A percentile compares a stretch with the other conserved stretches of the same genome.
Conservation (phyloP, 2,888 invertebrate species). For the Leptopilina drosophilae region DNA sequence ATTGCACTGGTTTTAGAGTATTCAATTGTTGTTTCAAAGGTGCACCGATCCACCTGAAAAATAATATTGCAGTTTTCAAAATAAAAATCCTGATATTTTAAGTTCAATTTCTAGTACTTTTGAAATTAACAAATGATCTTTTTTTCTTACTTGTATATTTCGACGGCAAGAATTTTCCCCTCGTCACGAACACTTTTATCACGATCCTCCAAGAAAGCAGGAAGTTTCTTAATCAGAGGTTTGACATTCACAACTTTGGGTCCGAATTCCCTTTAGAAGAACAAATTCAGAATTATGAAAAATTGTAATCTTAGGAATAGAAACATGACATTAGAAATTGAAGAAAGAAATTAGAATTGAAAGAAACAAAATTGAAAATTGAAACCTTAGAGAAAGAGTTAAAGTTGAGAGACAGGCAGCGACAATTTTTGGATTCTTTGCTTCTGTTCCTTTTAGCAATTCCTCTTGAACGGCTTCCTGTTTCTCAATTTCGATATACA, state of each 20-base stretch:
- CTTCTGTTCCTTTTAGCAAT: conserved; percentile 94
- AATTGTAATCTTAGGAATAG: too few species aligned
- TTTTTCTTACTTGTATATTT: conserved; percentile 86
- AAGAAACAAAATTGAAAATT: too few species aligned
- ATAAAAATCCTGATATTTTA: neutral
- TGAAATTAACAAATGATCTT: conserved; percentile 47
- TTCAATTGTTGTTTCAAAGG: conserved; percentile 91
- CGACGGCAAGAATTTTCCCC: conserved; percentile 92
- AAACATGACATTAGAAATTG: neutral
- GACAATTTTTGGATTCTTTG: conserved; percentile 97
- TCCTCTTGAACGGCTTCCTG: conserved; percentile 94
- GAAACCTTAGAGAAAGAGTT: conserved; percentile 84
- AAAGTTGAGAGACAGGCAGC: conserved; percentile 88
- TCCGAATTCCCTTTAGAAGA: conserved; percentile 87
- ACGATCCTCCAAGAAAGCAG: conserved; percentile 90
- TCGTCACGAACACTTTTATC: conserved; percentile 96
- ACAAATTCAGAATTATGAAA: neutral
- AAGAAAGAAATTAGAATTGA: too few species aligned
- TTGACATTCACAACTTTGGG: conserved; percentile 93
- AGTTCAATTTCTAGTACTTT: neutral
- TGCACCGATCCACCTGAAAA: conserved; percentile 87
- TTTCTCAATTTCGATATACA: conserved; percentile 98
- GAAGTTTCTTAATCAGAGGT: conserved; percentile 91
- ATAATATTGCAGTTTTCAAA: conserved; percentile 37
- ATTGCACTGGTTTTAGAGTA: conserved; percentile 91